Evolutionary conservation across 2,797 vertebrate genomes (phyloP), one percentile per base, ranked within the genome.

Genomic region (Psittacula derbiana): DNA sequence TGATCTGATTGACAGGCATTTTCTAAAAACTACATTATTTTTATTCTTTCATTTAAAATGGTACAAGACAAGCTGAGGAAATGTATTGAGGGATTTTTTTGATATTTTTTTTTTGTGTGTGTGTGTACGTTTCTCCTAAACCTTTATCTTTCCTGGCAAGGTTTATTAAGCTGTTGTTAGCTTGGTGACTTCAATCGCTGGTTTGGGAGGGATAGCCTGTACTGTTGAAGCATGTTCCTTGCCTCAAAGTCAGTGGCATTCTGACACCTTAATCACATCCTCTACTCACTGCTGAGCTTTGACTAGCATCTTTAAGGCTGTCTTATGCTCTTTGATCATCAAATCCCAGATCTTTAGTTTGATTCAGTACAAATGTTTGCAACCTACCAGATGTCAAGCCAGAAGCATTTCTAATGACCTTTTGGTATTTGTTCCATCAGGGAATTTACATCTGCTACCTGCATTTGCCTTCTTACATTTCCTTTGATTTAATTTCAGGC

Each of bases 41-140:
- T 81, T 47, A 43, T 87, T 72, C 28, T 46, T 79, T 70, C 8
- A 38, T 33, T 24, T 28, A 38, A 65, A 91, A 82, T 43, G 9
- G 7, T 44, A 44, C 19, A 44, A 82, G 50, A 33, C 4, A 38
- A 84, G 15, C 25, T n/a, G 49, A 78, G 28, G 27, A 83, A 71
- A 62, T 49, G 3, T 27, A n/a, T 4, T 24, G 38, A 23, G 7
- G 1, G 0, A 1, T 14, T 10, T 16, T 15, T 57, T 33, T 33
- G 10, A 40, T 40, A 7, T 15, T 15, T 23, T n/a, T 23, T n/a
- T 55, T 31, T n/a, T 55, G 8, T 55, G 4, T 28, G 49, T 52
- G 28, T 53, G 53, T 74, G 5, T 20, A 4, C 43, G n/a, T 75
- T 89, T 61, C 9, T 67, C 8, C 16, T 58, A 69, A 55, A 27